These are phyloP conservation scores for Oreochromis niloticus DNA, from an alignment of 2,113 vertebrate species.

Conservation along the genomic window DNA sequence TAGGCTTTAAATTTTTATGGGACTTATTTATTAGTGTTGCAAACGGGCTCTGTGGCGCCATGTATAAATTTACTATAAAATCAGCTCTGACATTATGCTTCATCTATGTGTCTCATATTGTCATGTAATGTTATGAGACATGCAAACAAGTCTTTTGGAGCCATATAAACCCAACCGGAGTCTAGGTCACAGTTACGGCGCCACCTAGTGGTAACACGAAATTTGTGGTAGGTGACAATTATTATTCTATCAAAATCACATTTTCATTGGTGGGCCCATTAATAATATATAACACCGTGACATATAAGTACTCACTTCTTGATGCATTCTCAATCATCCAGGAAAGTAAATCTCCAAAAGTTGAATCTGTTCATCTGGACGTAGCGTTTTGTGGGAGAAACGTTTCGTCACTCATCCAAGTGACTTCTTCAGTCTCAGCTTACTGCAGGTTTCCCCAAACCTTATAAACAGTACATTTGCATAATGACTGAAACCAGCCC, in stretches of 20 bases:
- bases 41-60: not conserved
- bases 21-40: not conserved
- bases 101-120: not conserved
- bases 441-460: no score
- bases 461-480: no score
- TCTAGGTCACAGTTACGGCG: rapidly evolving
- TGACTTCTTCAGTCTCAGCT: no score
- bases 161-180: not conserved
- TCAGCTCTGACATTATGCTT: not conserved
- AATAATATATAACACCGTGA: not conserved
- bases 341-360: no score
- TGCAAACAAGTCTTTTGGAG: not conserved
- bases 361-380: no score
- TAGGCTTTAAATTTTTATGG: not conserved
- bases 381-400: no score
- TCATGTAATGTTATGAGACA: not conserved
- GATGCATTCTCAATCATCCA: no score
- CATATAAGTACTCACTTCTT: not conserved
- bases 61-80: not conserved
- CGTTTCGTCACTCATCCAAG: no score
- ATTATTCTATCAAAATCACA: not conserved
- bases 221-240: not conserved
- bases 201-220: not conserved
- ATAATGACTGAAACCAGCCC: no score
- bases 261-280: not conserved